Evolutionary conservation across 2,888 invertebrate genomes (phyloP).

Genomic region (Tipula confusa): DNA sequence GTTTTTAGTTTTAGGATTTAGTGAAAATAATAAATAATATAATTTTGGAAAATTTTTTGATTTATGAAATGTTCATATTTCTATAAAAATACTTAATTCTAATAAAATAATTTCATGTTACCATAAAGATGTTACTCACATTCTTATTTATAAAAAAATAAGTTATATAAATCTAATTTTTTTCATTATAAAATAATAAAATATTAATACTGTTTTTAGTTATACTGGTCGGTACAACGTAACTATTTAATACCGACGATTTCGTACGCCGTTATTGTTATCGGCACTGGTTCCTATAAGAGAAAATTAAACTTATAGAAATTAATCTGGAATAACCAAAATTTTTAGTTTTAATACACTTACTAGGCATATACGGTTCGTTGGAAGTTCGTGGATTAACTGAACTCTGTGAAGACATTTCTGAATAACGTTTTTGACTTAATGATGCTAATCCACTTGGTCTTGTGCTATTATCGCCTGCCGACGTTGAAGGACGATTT

Average conservation of each 20-base stretch:
- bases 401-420: neutral
- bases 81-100: no score
- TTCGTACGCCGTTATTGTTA: neutral
- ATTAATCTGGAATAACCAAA: no score
- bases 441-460: neutral
- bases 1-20: no score
- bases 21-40: no score
- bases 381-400: neutral
- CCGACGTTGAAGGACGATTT: conserved; percentile 36
- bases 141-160: no score
- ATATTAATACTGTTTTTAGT: no score
- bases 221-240: neutral
- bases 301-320: neutral
- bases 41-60: no score
- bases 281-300: neutral
- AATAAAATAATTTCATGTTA: no score
- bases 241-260: neutral
- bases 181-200: no score
- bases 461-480: neutral
- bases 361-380: neutral
- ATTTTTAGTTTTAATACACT: neutral
- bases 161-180: no score
- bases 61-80: no score
- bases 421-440: neutral
- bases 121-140: no score